phyloP scores from a whole-genome alignment of 2,888 invertebrate species.

The Germaria angustata region DNA sequence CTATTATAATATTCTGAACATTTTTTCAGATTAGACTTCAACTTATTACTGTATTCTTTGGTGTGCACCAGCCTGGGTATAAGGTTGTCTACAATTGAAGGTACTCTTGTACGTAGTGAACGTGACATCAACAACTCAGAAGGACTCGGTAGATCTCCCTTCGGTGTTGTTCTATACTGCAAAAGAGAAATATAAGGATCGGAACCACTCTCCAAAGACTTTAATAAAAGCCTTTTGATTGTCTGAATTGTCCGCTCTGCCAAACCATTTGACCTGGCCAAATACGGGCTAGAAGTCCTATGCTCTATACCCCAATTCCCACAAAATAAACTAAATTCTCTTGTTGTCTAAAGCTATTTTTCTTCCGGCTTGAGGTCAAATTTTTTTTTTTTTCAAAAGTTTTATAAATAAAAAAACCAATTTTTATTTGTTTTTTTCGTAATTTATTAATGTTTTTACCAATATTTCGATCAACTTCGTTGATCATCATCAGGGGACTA shows the following conservation, averaged over 20 bases:
- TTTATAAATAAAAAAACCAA: too few species aligned
- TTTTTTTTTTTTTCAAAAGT: too few species aligned
- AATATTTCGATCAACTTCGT: too few species aligned
- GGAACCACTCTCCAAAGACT: conserved; percentile 40
- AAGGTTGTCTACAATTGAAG: not conserved
- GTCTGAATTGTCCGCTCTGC: conserved; percentile 61
- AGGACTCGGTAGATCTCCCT: conserved; percentile 35
- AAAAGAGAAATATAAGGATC: conserved; percentile 43
- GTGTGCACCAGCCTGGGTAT: not conserved
- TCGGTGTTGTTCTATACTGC: conserved; percentile 45
- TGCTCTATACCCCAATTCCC: conserved; percentile 60
- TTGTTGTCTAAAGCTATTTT: too few species aligned
- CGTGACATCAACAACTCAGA: conserved; percentile 47
- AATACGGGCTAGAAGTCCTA: conserved; percentile 59
- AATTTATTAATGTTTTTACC: too few species aligned
- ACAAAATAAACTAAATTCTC: conserved; percentile 1
- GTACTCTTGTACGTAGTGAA: not conserved
- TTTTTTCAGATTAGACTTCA: not conserved
- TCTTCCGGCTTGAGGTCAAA: too few species aligned
- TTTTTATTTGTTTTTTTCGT: too few species aligned
- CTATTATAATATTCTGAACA: conserved; percentile 2
- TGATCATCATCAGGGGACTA: too few species aligned
- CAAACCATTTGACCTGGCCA: conserved; percentile 66
- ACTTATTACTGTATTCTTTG: not conserved
- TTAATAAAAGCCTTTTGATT: conserved; percentile 49